A percentile compares a stretch with the other conserved stretches of the same genome.
phyloP scores from a whole-genome alignment of 2,797 vertebrate species.

The Acipenser oxyrinchus region DNA sequence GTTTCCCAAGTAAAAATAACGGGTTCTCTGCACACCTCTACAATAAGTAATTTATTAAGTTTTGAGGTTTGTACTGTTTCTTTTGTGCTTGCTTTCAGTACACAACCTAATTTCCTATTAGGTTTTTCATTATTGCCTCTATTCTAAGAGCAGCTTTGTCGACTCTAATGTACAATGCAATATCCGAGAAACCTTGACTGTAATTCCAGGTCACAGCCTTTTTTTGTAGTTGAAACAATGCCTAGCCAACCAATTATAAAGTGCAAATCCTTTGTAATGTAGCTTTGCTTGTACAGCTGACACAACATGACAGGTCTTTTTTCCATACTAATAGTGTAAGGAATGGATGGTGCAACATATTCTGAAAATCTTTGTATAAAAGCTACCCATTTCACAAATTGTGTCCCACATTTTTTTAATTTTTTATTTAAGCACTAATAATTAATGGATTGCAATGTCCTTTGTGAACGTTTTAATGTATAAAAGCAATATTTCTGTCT shows the following conservation, averaged over 20 bases:
- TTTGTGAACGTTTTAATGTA: too few species aligned
- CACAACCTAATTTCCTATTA: slow-evolving; percentile 33
- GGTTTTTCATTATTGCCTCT: slow-evolving; percentile 26
- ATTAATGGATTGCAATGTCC: too few species aligned
- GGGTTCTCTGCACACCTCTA: too few species aligned
- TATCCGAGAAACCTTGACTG: slow-evolving; percentile 36
- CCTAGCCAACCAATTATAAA: slow-evolving; percentile 50
- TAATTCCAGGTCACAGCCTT: slow-evolving; percentile 44
- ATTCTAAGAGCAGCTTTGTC: slow-evolving; percentile 28
- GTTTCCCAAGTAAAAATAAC: too few species aligned
- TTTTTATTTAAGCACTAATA: too few species aligned
- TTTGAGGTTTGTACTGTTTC: too few species aligned
- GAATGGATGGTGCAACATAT: slow-evolving; percentile 5
- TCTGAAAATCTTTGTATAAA: not conserved
- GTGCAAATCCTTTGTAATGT: slow-evolving; percentile 45
- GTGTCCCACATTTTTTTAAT: not conserved
- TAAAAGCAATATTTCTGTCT: slow-evolving; percentile 5
- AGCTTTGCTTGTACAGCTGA: slow-evolving; percentile 33
- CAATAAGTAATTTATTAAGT: too few species aligned
- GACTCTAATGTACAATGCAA: slow-evolving; percentile 40
- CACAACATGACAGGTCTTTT: slow-evolving; percentile 33
- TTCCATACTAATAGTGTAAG: slow-evolving; percentile 38
- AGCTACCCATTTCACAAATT: slow-evolving; percentile 13
- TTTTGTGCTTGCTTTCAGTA: slow-evolving; percentile 18
- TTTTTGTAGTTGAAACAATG: slow-evolving; percentile 41